A percentile compares a stretch with the other conserved stretches of the same genome.
Conservation (phyloP, 2,113 vertebrate genomes). For the Phaethornis superciliosus region DNA sequence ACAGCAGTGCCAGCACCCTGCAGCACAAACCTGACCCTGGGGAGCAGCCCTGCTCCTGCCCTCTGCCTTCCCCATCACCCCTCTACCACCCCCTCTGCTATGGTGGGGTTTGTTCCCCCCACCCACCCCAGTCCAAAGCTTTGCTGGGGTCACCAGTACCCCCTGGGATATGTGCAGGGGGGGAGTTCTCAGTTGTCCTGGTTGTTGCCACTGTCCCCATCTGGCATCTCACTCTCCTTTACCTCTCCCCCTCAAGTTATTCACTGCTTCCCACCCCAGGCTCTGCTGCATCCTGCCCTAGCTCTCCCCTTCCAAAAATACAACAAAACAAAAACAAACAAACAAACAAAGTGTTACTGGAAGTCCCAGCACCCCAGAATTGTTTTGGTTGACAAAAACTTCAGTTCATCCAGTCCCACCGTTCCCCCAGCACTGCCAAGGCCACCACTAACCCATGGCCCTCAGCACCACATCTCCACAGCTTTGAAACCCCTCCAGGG, state of each 20-base stretch:
- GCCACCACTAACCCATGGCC: too few species aligned
- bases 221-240: neutral
- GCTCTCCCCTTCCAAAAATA: neutral
- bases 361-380: neutral
- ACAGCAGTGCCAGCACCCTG: neutral
- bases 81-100: neutral
- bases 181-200: too few species aligned
- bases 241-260: neutral
- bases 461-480: too few species aligned
- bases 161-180: rapidly evolving
- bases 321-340: neutral
- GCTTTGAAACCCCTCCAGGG: too few species aligned
- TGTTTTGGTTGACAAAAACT: too few species aligned
- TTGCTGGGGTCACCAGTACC: too few species aligned
- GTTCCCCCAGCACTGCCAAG: too few species aligned
- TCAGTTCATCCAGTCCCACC: too few species aligned
- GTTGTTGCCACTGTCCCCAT: neutral
- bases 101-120: too few species aligned
- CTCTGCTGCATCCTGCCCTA: neutral
- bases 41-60: neutral
- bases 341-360: too few species aligned
- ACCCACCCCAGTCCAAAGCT: too few species aligned
- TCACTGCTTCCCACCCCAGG: neutral
- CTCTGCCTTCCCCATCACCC: neutral
- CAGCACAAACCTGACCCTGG: neutral